A percentile compares a stretch with the other conserved stretches of the same genome.
These are phyloP conservation scores for Strix aluco DNA, from an alignment of 2,113 vertebrate genomes.

Conservation along the genomic window DNA sequence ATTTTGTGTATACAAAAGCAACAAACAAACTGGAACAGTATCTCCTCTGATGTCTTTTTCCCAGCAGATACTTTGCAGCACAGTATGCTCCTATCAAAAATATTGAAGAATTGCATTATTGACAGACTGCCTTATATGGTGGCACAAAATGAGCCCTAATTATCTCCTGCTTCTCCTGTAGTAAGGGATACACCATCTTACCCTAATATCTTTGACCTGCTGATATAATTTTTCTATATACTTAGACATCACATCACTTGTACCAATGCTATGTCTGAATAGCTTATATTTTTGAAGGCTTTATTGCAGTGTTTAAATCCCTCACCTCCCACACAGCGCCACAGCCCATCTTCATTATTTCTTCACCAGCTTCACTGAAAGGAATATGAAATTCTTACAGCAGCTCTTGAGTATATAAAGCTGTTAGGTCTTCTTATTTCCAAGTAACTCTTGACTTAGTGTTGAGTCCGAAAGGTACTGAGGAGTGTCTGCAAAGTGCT, in stretches of 20 bases:
- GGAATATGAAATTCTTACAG: not conserved
- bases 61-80: not conserved
- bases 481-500: not conserved
- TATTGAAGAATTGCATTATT: not conserved
- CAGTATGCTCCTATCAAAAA: not conserved
- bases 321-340: not conserved
- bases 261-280: not conserved
- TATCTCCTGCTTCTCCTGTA: not conserved
- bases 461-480: not conserved
- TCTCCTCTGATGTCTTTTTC: not conserved
- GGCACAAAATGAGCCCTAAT: not conserved
- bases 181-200: not conserved
- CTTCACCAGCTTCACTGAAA: not conserved
- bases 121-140: not conserved
- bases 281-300: not conserved
- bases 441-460: not conserved
- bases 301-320: not conserved
- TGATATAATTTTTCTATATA: not conserved
- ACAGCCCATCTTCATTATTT: not conserved
- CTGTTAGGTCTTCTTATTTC: not conserved
- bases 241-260: not conserved
- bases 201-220: not conserved
- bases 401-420: not conserved
- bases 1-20: not conserved
- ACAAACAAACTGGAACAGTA: not conserved